These are phyloP conservation scores for Synergus gifuensis DNA, from an alignment of 2,888 invertebrate genomes.

Conservation along the genomic window DNA sequence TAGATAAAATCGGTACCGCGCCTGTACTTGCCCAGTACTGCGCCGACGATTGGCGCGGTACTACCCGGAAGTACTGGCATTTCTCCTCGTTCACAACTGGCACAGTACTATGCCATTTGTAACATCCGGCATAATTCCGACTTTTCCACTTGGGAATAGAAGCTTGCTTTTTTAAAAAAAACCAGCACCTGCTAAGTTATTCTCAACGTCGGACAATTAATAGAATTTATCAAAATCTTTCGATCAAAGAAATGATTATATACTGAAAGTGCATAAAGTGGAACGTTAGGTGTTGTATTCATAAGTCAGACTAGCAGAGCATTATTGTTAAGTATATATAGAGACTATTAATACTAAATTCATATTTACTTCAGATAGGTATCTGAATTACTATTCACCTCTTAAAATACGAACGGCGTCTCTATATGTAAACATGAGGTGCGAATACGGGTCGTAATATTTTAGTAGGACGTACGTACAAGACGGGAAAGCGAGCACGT, in stretches of 20 bases:
- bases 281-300: neutral
- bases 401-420: conserved; percentile 34
- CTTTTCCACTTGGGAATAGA: too few relatives aligned
- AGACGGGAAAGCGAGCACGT: conserved; percentile 35
- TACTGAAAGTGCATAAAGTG: neutral
- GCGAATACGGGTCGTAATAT: conserved; percentile 29
- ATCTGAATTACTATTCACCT: conserved; percentile 26
- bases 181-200: too few relatives aligned
- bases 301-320: neutral
- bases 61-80: too few relatives aligned
- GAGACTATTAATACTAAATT: conserved; percentile 31
- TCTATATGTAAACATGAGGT: conserved; percentile 36
- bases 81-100: too few relatives aligned
- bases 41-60: too few relatives aligned
- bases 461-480: conserved; percentile 24
- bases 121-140: too few relatives aligned
- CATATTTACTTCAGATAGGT: conserved; percentile 29
- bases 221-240: neutral
- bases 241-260: neutral
- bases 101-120: too few relatives aligned
- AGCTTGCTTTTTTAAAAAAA: too few relatives aligned
- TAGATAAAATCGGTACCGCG: too few relatives aligned
- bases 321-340: conserved; percentile 31
- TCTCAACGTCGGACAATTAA: neutral
- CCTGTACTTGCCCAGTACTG: too few relatives aligned